Evolutionary conservation across 2,113 vertebrate species (phyloP).

Genomic region (Carassius carassius): DNA sequence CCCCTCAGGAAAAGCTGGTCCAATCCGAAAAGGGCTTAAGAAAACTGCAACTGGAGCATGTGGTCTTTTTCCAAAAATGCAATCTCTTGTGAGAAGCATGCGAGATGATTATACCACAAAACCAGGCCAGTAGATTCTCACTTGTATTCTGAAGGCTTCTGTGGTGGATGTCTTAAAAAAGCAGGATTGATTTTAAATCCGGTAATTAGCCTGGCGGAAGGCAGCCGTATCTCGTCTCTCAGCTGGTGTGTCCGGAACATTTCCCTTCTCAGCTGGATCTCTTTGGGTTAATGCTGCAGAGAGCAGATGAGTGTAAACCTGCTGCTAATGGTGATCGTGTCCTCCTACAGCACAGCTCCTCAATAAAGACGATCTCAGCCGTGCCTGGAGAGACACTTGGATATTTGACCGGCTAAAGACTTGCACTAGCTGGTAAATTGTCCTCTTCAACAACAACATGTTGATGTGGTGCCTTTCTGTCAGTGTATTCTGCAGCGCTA

Average conservation of each 20-base stretch:
- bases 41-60: background rate
- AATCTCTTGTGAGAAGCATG: constrained; percentile 6
- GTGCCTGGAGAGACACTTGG: constrained; percentile 9
- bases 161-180: background rate
- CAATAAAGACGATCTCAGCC: background rate
- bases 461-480: background rate
- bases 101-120: background rate
- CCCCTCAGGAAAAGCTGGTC: background rate
- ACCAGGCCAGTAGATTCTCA: constrained; percentile 4
- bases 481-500: background rate
- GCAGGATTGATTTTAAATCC: constrained; percentile 26
- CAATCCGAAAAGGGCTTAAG: background rate
- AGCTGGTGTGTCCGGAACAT: background rate
- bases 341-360: constrained; percentile 14
- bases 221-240: background rate
- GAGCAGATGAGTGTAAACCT: constrained; percentile 23
- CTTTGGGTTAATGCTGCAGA: constrained; percentile 17
- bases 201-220: constrained; percentile 9
- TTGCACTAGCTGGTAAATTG: background rate
- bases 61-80: background rate
- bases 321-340: constrained; percentile 31
- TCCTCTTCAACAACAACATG: background rate
- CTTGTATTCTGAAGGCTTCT: background rate
- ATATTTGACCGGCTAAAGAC: constrained; percentile 14
- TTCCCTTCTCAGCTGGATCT: constrained; percentile 18